These are phyloP conservation scores for Piezodorus guildinii DNA, from an alignment of 1,140 invertebrate species.

Conservation along the genomic window DNA sequence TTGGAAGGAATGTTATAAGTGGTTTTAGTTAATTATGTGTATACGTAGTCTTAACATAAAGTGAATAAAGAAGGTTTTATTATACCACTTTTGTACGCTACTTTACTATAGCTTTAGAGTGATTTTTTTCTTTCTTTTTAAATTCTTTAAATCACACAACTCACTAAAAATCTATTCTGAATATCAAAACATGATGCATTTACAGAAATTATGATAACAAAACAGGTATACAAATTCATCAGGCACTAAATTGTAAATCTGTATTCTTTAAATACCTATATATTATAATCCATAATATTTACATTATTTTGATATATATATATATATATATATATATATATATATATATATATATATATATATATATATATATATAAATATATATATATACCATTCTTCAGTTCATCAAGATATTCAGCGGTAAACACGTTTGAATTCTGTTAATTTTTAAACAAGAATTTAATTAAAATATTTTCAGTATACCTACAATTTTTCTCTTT, in stretches of 20 bases:
- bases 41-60: slow-evolving; percentile 1
- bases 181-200: slow-evolving; percentile 15
- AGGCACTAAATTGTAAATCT: slow-evolving; percentile 25
- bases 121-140: slow-evolving; percentile 1
- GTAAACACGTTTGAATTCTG: slow-evolving; percentile 14
- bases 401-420: slow-evolving; percentile 13
- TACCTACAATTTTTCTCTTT: slow-evolving; percentile 20
- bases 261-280: slow-evolving; percentile 23
- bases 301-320: slow-evolving; percentile 18
- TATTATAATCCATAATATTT: slow-evolving; percentile 22
- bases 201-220: slow-evolving; percentile 19
- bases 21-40: not conserved
- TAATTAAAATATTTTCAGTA: slow-evolving; percentile 17
- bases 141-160: slow-evolving; percentile 11
- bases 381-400: slow-evolving; percentile 9
- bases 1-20: too few relatives aligned
- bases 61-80: slow-evolving; percentile 19
- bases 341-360: slow-evolving; percentile 13
- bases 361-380: slow-evolving; percentile 14
- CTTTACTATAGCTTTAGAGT: not conserved
- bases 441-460: slow-evolving; percentile 10
- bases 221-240: slow-evolving; percentile 23
- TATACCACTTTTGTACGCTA: slow-evolving; percentile 2
- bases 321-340: slow-evolving; percentile 16
- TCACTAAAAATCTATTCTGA: slow-evolving; percentile 10